Conservation (phyloP, 2,797 vertebrate genomes). For the Xenops minutus region DNA sequence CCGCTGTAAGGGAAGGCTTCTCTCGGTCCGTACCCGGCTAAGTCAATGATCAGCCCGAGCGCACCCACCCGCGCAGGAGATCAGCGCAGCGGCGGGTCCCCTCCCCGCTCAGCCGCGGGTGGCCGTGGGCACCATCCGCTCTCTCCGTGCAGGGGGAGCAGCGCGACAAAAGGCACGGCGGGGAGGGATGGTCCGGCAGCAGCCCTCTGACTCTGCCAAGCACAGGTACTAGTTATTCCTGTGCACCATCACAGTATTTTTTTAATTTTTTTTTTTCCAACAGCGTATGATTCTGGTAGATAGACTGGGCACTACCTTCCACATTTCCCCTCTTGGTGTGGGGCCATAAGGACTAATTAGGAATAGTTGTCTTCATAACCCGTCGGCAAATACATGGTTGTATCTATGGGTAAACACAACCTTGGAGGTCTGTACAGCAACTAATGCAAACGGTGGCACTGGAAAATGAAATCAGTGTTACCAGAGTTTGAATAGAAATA, state of each 20-base stretch:
- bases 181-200: neutral
- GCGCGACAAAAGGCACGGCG: neutral
- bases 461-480: neutral
- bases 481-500: neutral
- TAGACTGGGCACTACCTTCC: neutral
- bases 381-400: neutral
- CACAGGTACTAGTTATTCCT: neutral
- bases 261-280: neutral
- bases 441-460: neutral
- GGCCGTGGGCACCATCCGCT: neutral
- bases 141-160: neutral
- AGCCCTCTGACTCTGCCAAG: neutral
- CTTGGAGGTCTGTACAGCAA: neutral
- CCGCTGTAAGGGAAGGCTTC: neutral
- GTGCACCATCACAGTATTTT: neutral
- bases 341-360: neutral
- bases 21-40: fast-evolving
- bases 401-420: neutral
- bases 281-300: neutral
- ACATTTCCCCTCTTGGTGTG: neutral
- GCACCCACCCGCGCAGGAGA: neutral
- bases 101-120: neutral
- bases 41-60: neutral
- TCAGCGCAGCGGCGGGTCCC: neutral
- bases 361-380: neutral